phyloP scores from a whole-genome alignment of 2,797 vertebrate species.

The Pipistrellus pipistrellus region DNA sequence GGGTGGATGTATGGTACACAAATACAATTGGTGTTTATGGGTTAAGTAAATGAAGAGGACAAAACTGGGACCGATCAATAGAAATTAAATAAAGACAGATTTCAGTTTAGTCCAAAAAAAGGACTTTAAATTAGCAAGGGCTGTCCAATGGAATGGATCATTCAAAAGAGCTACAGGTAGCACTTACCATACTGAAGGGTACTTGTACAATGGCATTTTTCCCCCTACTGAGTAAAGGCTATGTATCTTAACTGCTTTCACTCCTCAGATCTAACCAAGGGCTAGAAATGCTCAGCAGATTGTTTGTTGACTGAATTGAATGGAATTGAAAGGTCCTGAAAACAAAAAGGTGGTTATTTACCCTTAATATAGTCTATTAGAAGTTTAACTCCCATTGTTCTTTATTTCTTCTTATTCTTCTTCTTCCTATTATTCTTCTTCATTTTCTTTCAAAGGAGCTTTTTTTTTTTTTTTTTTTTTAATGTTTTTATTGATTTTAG shows the following conservation, averaged over 20 bases:
- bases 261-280: slow-evolving; percentile 2
- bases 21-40: not conserved
- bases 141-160: not conserved
- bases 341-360: slow-evolving; percentile 56
- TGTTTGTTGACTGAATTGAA: slow-evolving; percentile 1
- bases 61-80: slow-evolving; percentile 40
- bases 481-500: not conserved
- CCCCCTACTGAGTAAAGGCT: not conserved
- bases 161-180: not conserved
- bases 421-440: not conserved
- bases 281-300: not conserved
- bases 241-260: slow-evolving; percentile 6
- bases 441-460: slow-evolving; percentile 43
- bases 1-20: not conserved
- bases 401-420: slow-evolving; percentile 29
- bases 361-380: not conserved
- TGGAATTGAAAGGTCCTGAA: slow-evolving; percentile 31
- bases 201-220: slow-evolving; percentile 5
- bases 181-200: not conserved
- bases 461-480: not conserved
- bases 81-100: not conserved
- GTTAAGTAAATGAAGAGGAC: slow-evolving; percentile 33
- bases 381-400: slow-evolving; percentile 49
- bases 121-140: not conserved
- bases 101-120: slow-evolving; percentile 43